Percentiles rank a stretch among this genome's conserved stretches.
Evolutionary conservation across 2,797 vertebrate species (phyloP).

Genomic region (Falco novaeseelandiae): DNA sequence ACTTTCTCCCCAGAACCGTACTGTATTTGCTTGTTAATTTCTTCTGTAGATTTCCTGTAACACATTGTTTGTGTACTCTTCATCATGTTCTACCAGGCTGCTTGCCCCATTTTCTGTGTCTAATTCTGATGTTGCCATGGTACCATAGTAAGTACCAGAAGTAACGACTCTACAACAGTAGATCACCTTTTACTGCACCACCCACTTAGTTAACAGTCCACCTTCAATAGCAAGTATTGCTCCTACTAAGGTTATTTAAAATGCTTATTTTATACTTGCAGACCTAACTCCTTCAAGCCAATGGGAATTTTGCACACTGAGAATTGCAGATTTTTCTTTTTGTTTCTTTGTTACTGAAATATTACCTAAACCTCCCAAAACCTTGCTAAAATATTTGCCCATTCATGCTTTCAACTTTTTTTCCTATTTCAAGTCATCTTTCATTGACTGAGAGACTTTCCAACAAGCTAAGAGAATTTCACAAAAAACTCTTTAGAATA

Average conservation of each 20-base stretch:
- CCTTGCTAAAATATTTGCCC: neutral
- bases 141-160: slow-evolving; percentile 22
- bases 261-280: neutral
- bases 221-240: neutral
- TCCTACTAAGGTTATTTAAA: neutral
- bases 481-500: neutral
- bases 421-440: neutral
- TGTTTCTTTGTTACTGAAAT: neutral
- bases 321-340: neutral
- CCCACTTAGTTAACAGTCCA: neutral
- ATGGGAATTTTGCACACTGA: neutral
- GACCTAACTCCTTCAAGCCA: neutral
- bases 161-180: neutral
- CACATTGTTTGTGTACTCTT: neutral
- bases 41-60: neutral
- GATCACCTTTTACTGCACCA: neutral
- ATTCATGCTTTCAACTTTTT: neutral
- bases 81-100: neutral
- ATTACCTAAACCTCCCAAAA: neutral
- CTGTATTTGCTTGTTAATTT: neutral
- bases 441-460: neutral
- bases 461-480: neutral
- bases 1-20: neutral
- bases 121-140: slow-evolving; percentile 63
- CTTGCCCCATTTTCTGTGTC: slow-evolving; percentile 30